Evolutionary conservation across 2,113 vertebrate species (phyloP).

Genomic region (Seriola dumerili): DNA sequence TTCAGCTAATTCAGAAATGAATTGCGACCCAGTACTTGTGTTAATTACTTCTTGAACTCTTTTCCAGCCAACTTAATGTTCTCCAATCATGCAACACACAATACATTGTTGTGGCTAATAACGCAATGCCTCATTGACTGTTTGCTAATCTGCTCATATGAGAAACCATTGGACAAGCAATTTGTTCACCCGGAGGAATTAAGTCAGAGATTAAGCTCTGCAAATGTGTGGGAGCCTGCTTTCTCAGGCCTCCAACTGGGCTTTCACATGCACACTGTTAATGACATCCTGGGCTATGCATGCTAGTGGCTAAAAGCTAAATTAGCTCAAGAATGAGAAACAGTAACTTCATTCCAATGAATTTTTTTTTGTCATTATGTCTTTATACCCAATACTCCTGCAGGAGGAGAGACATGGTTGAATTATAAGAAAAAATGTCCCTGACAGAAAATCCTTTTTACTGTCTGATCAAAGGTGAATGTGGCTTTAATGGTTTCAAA

Average conservation of each 20-base stretch:
- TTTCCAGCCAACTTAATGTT: conserved; percentile 53
- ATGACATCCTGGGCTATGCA: conserved; percentile 37
- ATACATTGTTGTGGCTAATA: conserved; percentile 61
- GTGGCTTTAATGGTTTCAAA: not conserved
- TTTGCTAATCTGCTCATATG: conserved; percentile 67
- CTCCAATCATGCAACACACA: conserved; percentile 43
- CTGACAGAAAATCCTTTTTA: not conserved
- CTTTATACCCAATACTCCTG: not conserved
- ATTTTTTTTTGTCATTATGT: not conserved
- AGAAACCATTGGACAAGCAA: conserved; percentile 55
- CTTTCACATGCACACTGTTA: conserved; percentile 5
- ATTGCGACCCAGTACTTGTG: conserved; percentile 45
- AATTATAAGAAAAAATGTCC: not conserved
- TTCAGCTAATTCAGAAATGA: conserved; percentile 47
- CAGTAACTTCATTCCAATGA: conserved; percentile 8
- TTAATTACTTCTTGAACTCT: conserved; percentile 67
- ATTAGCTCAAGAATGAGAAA: conserved; percentile 22
- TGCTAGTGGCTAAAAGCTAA: conserved; percentile 30
- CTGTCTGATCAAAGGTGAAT: conserved; percentile 1
- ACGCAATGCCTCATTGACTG: conserved; percentile 64
- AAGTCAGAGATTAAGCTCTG: conserved; percentile 50
- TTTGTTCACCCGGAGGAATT: conserved; percentile 59
- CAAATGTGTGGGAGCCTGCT: conserved; percentile 33
- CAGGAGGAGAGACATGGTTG: not conserved
- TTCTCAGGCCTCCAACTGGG: conserved; percentile 5